Base-by-base conservation (phyloP, 2,797 vertebrate genomes). In the Myotis findleyi region DNA sequence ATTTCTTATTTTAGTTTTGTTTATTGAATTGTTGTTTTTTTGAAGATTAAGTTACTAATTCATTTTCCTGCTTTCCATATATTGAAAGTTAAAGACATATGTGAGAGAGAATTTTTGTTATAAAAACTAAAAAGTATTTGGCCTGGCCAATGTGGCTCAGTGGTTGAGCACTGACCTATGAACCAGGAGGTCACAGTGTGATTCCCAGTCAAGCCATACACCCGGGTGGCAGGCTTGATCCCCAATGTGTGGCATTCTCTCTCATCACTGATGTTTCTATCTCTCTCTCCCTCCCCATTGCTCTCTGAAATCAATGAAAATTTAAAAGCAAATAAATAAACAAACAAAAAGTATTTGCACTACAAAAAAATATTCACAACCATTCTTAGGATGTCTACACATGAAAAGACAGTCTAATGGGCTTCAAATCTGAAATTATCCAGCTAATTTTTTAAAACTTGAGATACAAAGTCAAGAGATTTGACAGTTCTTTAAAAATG, bases 381-480 rank as follows among this genome's bases (percentile, higher is more conserved):
- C 59, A 20, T 71, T 80, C 51, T 95, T 91, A 75, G n/a, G 57
- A n/a, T 68, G 21, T 41, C 7, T 49, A 17, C 6, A 49, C 4
- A 12, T 51, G 30, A 69, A 71, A 89, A 94, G 14, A 51, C 2
- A 89, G 41, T 49, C 91, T 79, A 82, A 69, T 9, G 21, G 41
- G 41, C 55, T 86, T 91, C n/a, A 38, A 62, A 64, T 87, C 41
- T 66, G 62, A 80, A 41, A 47, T 93, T 77, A 89, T 53, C 44
- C 41, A 91, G 87, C 6, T 87, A 49, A 49, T 53, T 82, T 75
- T 59, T 23, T 47, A 85, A 77, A 30, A 82, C 38, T 21, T 83
- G 6, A 71, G 23, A 49, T 18, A n/a, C 59, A 76, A 75, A 76
- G 38, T 66, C 25, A 81, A 73, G 68, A 91, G 18, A n/a, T 47